phyloP scores from a whole-genome alignment of 1,140 invertebrate species.

The Bombus soroeensis region DNA sequence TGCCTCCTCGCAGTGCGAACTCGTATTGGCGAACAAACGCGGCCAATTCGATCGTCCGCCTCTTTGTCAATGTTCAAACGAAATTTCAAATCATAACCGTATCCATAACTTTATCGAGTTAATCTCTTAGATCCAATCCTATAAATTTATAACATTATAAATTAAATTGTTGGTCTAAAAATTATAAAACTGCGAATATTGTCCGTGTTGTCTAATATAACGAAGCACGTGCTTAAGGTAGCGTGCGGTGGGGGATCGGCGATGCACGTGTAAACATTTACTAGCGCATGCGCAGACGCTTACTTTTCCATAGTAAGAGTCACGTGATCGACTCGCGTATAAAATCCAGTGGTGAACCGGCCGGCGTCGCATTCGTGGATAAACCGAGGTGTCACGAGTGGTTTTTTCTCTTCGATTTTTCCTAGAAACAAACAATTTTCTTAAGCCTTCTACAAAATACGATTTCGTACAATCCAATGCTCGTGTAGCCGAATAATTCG shows the following conservation, averaged over 20 bases:
- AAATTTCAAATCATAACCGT: neutral
- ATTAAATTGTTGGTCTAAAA: no score
- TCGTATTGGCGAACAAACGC: neutral
- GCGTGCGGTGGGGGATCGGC: slow-evolving; percentile 21
- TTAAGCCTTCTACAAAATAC: neutral
- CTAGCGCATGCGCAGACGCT: slow-evolving; percentile 73
- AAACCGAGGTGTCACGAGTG: neutral
- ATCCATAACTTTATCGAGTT: neutral
- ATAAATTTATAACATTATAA: no score
- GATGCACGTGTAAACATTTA: slow-evolving; percentile 80
- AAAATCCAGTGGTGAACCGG: slow-evolving; percentile 75
- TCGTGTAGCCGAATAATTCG: neutral
- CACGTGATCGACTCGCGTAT: slow-evolving; percentile 78
- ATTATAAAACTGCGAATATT: no score
- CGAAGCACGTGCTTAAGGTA: slow-evolving; percentile 43
- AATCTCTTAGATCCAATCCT: neutral
- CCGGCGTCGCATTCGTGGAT: slow-evolving; percentile 76
- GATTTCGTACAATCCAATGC: neutral
- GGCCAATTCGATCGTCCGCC: neutral
- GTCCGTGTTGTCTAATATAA: neutral
- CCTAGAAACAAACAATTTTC: neutral
- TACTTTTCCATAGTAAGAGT: slow-evolving; percentile 46
- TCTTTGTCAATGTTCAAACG: neutral
- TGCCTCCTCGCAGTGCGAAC: no score
- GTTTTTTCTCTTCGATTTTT: neutral